Evolutionary conservation across 2,888 invertebrate genomes (phyloP).

Genomic region (Tuta absoluta): DNA sequence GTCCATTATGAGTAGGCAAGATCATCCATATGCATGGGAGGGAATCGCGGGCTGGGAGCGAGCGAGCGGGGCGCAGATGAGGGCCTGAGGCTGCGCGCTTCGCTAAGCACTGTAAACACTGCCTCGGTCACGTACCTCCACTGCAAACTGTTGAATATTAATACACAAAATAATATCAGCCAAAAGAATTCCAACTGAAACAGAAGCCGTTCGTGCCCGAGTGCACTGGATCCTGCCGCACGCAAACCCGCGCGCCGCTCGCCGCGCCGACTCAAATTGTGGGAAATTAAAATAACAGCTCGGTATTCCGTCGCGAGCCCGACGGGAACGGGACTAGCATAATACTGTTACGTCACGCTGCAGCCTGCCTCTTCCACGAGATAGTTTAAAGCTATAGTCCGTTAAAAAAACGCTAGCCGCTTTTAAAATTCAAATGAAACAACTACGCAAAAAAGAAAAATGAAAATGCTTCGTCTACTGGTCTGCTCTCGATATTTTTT

Average conservation of each 20-base stretch:
- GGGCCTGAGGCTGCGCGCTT: slow-evolving; percentile 58
- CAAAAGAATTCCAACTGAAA: slow-evolving; percentile 57
- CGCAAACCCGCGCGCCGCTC: slow-evolving; percentile 37
- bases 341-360: slow-evolving; percentile 30
- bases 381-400: slow-evolving; percentile 9
- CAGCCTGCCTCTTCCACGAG: slow-evolving; percentile 25
- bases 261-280: slow-evolving; percentile 36
- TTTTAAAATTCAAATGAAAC: slow-evolving; percentile 21
- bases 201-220: slow-evolving; percentile 48
- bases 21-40: slow-evolving; percentile 53
- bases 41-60: slow-evolving; percentile 24
- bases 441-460: neutral
- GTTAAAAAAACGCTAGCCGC: slow-evolving; percentile 4
- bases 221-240: slow-evolving; percentile 46
- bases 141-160: slow-evolving; percentile 78
- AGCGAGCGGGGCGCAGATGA: slow-evolving; percentile 42
- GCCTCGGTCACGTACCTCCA: slow-evolving; percentile 70
- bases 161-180: slow-evolving; percentile 66
- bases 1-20: slow-evolving; percentile 23
- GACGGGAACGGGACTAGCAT: slow-evolving; percentile 25
- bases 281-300: slow-evolving; percentile 41
- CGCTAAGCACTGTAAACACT: slow-evolving; percentile 76
- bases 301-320: slow-evolving; percentile 25
- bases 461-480: neutral
- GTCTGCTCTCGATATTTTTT: slow-evolving; percentile 1